A percentile compares a stretch with the other conserved stretches of the same genome.
phyloP scores from a whole-genome alignment of 2,888 invertebrate genomes.

The Mermis nigrescens region DNA sequence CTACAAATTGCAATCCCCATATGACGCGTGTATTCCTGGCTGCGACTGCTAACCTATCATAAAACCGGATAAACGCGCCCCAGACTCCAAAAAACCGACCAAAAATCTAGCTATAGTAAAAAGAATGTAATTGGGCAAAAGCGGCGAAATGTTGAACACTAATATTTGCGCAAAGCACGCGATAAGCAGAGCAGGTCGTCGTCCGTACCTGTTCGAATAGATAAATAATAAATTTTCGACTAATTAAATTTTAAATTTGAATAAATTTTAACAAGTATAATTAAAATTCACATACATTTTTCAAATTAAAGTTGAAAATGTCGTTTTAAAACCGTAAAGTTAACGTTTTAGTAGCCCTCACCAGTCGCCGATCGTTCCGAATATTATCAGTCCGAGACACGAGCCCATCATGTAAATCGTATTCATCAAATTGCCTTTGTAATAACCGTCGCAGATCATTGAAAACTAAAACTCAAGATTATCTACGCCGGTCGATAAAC shows the following conservation, averaged over 20 bases:
- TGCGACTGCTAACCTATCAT: slow-evolving; percentile 11
- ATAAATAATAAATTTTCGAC: no score
- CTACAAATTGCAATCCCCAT: no score
- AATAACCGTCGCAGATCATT: slow-evolving; percentile 8
- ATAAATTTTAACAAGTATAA: no score
- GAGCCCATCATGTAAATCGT: slow-evolving; percentile 5
- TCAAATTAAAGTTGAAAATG: no score
- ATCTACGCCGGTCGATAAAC: no score
- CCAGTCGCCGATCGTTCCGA: slow-evolving; percentile 4
- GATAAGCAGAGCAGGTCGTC: slow-evolving; percentile 16
- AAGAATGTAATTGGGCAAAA: slow-evolving; percentile 7
- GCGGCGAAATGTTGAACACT: slow-evolving; percentile 5
- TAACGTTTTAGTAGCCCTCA: no score
- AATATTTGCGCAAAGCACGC: slow-evolving; percentile 13
- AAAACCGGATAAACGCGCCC: slow-evolving; percentile 9
- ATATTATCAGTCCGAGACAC: slow-evolving; percentile 3
- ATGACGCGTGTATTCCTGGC: no score
- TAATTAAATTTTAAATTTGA: no score
- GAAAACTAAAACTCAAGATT: no score
- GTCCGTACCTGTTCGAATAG: slow-evolving; percentile 18
- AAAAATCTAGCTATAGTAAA: slow-evolving; percentile 5
- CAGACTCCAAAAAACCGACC: slow-evolving; percentile 7
- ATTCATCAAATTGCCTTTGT: slow-evolving; percentile 4
- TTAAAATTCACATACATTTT: no score
- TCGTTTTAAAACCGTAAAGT: neutral